Evolutionary conservation across 2,113 vertebrate genomes (phyloP).

Genomic region (Microcebus tavaratra): DNA sequence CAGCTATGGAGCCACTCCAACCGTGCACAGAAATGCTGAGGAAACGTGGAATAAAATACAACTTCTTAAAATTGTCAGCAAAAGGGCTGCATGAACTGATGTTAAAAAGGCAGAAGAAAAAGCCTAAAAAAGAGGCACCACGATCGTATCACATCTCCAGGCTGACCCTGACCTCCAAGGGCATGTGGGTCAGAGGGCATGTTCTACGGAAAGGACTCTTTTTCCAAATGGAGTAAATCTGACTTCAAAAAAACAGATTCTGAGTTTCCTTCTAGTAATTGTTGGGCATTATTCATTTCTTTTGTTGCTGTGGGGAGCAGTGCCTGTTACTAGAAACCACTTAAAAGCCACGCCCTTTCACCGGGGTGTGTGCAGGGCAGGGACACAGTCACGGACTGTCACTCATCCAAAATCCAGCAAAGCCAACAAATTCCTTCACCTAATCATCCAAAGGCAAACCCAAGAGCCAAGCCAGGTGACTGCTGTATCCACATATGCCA

Average conservation of each 20-base stretch:
- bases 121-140: slow-evolving; percentile 1
- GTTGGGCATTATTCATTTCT: slow-evolving; percentile 32
- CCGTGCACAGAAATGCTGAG: background rate
- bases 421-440: background rate
- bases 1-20: background rate
- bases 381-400: background rate
- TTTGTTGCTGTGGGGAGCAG: slow-evolving; percentile 56
- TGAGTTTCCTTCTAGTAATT: slow-evolving; percentile 13
- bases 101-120: slow-evolving; percentile 24
- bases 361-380: background rate
- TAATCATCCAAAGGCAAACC: background rate
- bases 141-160: background rate
- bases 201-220: background rate
- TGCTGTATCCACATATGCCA: background rate
- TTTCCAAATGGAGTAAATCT: background rate
- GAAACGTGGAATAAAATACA: background rate
- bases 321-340: slow-evolving; percentile 50
- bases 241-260: background rate
- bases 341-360: slow-evolving; percentile 55
- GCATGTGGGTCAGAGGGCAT: background rate
- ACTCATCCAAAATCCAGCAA: background rate
- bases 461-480: background rate
- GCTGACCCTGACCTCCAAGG: background rate
- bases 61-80: background rate
- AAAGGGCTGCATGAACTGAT: background rate